Evolutionary conservation across 1,140 invertebrate genomes (phyloP).

Genomic region (Rhagoletis zephyria): DNA sequence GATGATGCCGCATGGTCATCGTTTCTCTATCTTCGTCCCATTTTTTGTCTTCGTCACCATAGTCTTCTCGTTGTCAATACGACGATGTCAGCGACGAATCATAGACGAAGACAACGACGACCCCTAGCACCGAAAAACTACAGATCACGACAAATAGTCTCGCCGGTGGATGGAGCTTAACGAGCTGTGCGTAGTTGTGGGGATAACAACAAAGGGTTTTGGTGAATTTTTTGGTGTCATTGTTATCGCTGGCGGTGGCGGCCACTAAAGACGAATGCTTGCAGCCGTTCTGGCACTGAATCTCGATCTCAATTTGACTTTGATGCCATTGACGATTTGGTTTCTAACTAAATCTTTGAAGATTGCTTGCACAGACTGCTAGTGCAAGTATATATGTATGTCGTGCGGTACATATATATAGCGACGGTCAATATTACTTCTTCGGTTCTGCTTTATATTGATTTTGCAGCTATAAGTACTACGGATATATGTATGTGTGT

Average conservation of each 20-base stretch:
- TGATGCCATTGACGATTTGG: not conserved
- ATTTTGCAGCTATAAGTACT: not conserved
- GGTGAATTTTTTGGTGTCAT: not conserved
- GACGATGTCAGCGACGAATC: not conserved
- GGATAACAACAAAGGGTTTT: not conserved
- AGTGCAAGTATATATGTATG: not conserved
- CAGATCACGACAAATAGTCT: conserved; percentile 8
- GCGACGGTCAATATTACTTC: not conserved
- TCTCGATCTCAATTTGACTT: conserved; percentile 14
- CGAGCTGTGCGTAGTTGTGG: not conserved
- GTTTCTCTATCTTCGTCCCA: not conserved
- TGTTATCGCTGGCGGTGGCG: not conserved
- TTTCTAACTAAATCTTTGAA: not conserved
- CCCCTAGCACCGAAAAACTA: not conserved
- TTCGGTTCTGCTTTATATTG: conserved; percentile 55
- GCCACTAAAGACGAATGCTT: not conserved
- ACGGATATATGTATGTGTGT: too few species aligned
- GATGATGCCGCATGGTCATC: not conserved
- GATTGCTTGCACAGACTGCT: not conserved
- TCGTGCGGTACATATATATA: not conserved
- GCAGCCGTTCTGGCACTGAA: conserved; percentile 32
- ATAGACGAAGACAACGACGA: not conserved
- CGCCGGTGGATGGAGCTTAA: too few species aligned
- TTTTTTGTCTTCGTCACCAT: not conserved
- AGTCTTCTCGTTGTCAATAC: conserved; percentile 4